Conservation (phyloP, 2,797 vertebrate species). For the Spinibarbus caldwelli region DNA sequence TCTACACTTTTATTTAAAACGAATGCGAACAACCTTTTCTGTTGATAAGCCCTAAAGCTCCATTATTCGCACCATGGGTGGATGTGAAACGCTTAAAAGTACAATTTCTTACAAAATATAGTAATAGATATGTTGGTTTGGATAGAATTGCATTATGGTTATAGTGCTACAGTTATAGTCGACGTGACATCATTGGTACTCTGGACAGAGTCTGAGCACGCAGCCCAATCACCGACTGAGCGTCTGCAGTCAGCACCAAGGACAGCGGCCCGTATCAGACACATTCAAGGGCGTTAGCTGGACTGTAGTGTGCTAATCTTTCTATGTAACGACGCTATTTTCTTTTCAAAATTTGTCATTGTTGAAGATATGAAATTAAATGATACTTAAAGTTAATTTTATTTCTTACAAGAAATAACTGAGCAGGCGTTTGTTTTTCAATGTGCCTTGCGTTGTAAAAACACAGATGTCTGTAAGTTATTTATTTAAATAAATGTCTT, state of each 20-base stretch:
- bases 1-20: background rate
- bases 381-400: background rate
- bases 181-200: slow-evolving; percentile 9
- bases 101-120: background rate
- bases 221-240: slow-evolving; percentile 16
- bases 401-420: background rate
- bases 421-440: background rate
- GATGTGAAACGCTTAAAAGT: background rate
- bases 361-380: background rate
- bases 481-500: background rate
- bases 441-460: background rate
- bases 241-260: slow-evolving; percentile 48
- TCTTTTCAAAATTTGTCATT: background rate
- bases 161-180: background rate
- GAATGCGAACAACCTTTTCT: background rate
- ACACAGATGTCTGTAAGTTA: background rate
- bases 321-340: background rate
- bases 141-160: background rate
- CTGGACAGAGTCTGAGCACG: slow-evolving; percentile 4
- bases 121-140: background rate
- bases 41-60: background rate
- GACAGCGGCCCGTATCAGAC: slow-evolving; percentile 10
- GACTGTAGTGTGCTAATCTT: background rate
- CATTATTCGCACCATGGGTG: background rate
- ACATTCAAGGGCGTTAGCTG: slow-evolving; percentile 21